Conservation (phyloP, 2,113 vertebrate species). For the Sardina pilchardus region DNA sequence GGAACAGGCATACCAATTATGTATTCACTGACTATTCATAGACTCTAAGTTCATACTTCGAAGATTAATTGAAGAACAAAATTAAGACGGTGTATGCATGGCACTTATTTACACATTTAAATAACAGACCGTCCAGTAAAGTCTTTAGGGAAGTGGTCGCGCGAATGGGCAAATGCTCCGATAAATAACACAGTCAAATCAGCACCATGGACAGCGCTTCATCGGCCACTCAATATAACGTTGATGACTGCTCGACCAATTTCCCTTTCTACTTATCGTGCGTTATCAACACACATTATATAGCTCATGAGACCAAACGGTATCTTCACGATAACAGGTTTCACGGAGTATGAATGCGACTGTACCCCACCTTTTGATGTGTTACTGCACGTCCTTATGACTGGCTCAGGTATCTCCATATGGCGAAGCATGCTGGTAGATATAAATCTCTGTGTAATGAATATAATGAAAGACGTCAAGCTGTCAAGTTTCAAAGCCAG, state of each 20-base stretch:
- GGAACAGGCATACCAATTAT: neutral
- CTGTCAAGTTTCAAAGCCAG: constrained; percentile 61
- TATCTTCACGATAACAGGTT: neutral
- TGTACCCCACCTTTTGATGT: neutral
- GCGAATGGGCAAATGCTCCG: neutral
- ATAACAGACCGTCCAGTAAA: neutral
- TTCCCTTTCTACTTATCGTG: neutral
- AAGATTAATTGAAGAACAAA: neutral
- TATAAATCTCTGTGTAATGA: constrained; percentile 47
- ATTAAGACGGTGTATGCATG: neutral
- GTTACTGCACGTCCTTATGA: neutral
- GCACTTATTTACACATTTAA: neutral
- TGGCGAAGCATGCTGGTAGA: constrained; percentile 14
- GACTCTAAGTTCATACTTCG: neutral
- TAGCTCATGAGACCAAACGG: neutral
- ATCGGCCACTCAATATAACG: neutral
- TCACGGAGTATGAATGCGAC: neutral
- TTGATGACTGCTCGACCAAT: neutral
- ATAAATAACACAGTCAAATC: neutral
- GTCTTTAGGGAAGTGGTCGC: neutral
- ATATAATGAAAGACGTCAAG: constrained; percentile 68
- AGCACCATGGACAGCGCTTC: neutral
- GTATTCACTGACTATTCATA: too few species aligned
- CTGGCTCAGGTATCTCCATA: neutral
- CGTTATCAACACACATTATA: neutral